Evolutionary conservation across 2,797 vertebrate genomes (phyloP).

Genomic region (Champsocephalus gunnari): DNA sequence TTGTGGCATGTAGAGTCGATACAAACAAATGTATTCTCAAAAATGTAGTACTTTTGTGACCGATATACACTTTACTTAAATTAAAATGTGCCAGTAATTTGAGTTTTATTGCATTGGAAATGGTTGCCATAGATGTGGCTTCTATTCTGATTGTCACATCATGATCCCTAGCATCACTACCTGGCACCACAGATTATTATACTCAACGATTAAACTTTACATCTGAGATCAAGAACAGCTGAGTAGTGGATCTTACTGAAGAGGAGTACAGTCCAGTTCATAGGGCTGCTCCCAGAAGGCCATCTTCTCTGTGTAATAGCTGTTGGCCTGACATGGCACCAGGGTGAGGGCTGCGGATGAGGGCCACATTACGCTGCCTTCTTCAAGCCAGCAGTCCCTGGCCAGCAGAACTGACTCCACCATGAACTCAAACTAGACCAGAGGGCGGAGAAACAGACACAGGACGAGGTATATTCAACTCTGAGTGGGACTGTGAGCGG

Average conservation of each 20-base stretch:
- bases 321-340: conserved; percentile 86
- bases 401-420: conserved; percentile 87
- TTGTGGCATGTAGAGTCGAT: neutral
- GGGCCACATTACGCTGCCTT: conserved; percentile 85
- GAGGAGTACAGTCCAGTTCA: conserved; percentile 86
- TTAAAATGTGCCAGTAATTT: neutral
- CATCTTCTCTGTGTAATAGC: conserved; percentile 84
- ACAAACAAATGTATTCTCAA: neutral
- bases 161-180: neutral
- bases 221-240: neutral
- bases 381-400: conserved; percentile 83
- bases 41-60: neutral
- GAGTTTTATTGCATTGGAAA: neutral
- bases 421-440: conserved; percentile 88
- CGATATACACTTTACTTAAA: neutral
- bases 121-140: neutral
- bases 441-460: conserved; percentile 5
- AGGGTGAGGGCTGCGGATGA: conserved; percentile 83
- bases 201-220: neutral
- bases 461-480: neutral
- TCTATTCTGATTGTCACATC: neutral
- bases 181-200: neutral
- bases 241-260: conserved; percentile 79
- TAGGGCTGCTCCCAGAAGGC: conserved; percentile 87
- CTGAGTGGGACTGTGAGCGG: neutral